Evolutionary conservation across 2,888 invertebrate species (phyloP), one percentile per base, ranked within the genome.

Genomic region (Nomada ferruginata): DNA sequence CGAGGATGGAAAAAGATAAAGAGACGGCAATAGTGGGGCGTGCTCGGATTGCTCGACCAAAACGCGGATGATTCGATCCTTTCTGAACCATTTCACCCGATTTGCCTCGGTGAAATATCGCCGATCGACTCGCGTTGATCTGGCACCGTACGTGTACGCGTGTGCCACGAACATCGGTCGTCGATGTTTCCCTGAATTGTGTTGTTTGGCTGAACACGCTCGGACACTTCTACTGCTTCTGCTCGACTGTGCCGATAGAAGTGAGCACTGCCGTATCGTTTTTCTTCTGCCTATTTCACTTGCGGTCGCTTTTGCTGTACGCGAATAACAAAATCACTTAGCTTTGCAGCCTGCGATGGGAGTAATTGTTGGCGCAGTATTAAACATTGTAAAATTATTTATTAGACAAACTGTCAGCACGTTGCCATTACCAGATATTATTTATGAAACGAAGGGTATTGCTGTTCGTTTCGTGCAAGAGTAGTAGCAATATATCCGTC

Each of bases 21-120:
- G 77, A 74, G 77, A 74, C 70, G 76, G 55, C 53, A 36, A 50
- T 59, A 68, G 84, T 80, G 79, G 80, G 81, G 84, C 87, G 83
- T 88, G 83, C 81, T 79, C 71, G 87, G 76, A 81, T 87, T 82
- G 83, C 88, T 85, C 86, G 82, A 85, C 83, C 85, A 82, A 89
- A 76, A 87, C 86, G 87, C 88, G 87, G 84, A 87, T 91, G 90
- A 92, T 92, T 92, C 91, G 91, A 92, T 92, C 77, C 79, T 88
- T 92, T 92, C 91, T 90, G 89, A 89, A 87, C 90, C 92, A 92
- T 91, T 92, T 91, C 90, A 88, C 89, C 83, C 89, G 90, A 92
- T 91, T 92, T 90, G 83, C 88, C 85, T 87, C 59, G 69, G 76
- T 90, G 89, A 91, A 91, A 91, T 91, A 90, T 90, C 85, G 85